Evolutionary conservation across 1,140 invertebrate species (phyloP).

Genomic region (Calliopsis andreniformis): DNA sequence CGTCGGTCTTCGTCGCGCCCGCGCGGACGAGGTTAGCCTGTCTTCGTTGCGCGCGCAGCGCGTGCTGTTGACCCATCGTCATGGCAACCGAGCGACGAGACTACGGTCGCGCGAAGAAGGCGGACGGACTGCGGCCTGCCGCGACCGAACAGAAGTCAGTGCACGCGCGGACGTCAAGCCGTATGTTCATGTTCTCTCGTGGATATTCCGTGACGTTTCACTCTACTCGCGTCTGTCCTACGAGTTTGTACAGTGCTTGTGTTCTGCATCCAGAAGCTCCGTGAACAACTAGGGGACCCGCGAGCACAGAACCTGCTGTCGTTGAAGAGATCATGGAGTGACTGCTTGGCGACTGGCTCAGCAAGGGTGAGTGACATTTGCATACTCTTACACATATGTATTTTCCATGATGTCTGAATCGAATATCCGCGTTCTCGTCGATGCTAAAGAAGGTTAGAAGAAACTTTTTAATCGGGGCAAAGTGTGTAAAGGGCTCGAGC

Average conservation of each 20-base stretch:
- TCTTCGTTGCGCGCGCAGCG: slow-evolving; percentile 57
- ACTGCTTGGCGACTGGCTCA: background rate
- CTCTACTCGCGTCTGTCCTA: background rate
- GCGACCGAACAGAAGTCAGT: slow-evolving; percentile 73
- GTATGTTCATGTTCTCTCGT: slow-evolving; percentile 62
- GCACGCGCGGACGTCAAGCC: slow-evolving; percentile 75
- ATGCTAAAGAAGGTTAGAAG: no score
- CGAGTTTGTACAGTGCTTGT: slow-evolving; percentile 27
- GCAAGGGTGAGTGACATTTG: slow-evolving; percentile 20
- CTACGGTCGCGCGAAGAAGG: slow-evolving; percentile 61
- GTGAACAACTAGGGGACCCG: background rate
- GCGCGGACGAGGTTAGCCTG: background rate
- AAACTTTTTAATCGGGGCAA: no score
- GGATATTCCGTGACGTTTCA: slow-evolving; percentile 3
- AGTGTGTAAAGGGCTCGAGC: no score
- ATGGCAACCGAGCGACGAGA: slow-evolving; percentile 63
- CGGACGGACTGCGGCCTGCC: slow-evolving; percentile 60
- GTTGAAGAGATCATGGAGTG: slow-evolving; percentile 38
- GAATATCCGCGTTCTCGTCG: no score
- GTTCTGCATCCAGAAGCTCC: background rate
- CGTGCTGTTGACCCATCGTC: slow-evolving; percentile 63
- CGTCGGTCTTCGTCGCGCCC: background rate
- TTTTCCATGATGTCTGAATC: no score
- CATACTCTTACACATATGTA: no score
- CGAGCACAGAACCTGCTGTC: background rate